Evolutionary conservation across 1,140 invertebrate species (phyloP).

Genomic region (Callitettix versicolor): DNA sequence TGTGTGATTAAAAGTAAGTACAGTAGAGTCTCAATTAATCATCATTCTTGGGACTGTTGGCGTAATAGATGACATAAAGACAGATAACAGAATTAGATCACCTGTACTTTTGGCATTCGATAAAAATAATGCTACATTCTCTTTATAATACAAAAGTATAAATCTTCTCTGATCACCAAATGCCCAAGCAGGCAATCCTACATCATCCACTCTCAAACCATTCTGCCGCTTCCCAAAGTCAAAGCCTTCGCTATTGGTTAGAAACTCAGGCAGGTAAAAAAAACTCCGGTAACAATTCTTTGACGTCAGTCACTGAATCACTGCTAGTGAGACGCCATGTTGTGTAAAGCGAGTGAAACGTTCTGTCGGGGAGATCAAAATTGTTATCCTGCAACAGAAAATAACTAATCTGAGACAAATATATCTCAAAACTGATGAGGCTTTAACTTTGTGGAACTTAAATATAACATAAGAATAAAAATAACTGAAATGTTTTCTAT

Average conservation of each 20-base stretch:
- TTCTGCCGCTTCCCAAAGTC: conserved; percentile 77
- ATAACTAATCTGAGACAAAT: background rate
- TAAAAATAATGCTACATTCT: too few species aligned
- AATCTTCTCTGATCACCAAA: conserved; percentile 65
- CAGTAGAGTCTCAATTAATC: too few species aligned
- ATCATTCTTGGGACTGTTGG: too few species aligned
- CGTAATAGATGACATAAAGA: too few species aligned
- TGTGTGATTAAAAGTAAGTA: too few species aligned
- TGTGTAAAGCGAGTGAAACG: conserved; percentile 82
- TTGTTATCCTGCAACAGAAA: conserved; percentile 59
- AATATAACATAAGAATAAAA: too few species aligned
- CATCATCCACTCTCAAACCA: conserved; percentile 67
- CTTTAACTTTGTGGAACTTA: too few species aligned
- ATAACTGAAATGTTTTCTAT: too few species aligned
- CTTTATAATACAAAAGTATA: too few species aligned
- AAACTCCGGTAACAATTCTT: conserved; percentile 92
- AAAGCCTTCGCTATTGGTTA: conserved; percentile 76
- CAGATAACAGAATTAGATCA: too few species aligned
- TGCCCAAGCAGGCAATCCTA: conserved; percentile 76
- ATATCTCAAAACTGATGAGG: too few species aligned
- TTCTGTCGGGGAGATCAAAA: conserved; percentile 90
- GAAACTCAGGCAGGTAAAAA: conserved; percentile 87
- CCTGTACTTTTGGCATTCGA: too few species aligned
- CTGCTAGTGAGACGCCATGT: conserved; percentile 81
- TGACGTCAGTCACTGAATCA: conserved; percentile 91